Evolutionary conservation across 1,140 invertebrate species (phyloP), one percentile per base, ranked within the genome.

Genomic region (Archegozetes longisetosus): DNA sequence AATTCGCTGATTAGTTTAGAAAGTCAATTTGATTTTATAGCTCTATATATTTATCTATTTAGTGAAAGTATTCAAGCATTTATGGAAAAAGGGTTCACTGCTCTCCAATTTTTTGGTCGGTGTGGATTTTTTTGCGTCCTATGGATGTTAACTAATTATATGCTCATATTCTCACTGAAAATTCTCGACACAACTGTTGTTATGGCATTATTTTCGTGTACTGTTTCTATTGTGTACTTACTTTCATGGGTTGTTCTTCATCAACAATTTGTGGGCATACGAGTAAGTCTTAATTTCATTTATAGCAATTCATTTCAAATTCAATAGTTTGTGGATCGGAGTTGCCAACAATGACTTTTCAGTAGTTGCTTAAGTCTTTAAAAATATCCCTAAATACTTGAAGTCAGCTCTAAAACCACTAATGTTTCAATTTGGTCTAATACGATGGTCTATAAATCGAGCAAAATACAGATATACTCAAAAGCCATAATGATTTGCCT

Each of bases 221-320:
- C 91, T 65, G 88, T 93, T 3, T 85, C 86, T 9, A 91, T 88
- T 69, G 86, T 91, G 58, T 96, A 95, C 72, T 76, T 95, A 9
- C 76, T 96, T 2, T 93, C 89, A 0, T 95, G 90, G 91, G 90
- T 94, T 53, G 88, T 95, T 66, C 76, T 95, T 47, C 90, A 95
- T 69, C 87, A 95, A 69, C 88, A 95, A 70, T 96, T 95, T 74
- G 89, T 95, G 58, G 90, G 90, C 51, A 84, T 94, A 17, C 77
- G 90, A 75, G 91, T 96, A 74, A 84, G 83, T 79, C 40, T 49
- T 52, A 25, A 53, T 17, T 48, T 1, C 27, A 40, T 40, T 9
- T 9, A 40, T 40, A 40, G 6, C 17, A 40, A 9, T 40, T 40
- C 17, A 9, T 40, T 9, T 40, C 17, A 40, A 40, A 40, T 40